phyloP scores from a whole-genome alignment of 1,140 invertebrate genomes.

The Drusus annulatus region DNA sequence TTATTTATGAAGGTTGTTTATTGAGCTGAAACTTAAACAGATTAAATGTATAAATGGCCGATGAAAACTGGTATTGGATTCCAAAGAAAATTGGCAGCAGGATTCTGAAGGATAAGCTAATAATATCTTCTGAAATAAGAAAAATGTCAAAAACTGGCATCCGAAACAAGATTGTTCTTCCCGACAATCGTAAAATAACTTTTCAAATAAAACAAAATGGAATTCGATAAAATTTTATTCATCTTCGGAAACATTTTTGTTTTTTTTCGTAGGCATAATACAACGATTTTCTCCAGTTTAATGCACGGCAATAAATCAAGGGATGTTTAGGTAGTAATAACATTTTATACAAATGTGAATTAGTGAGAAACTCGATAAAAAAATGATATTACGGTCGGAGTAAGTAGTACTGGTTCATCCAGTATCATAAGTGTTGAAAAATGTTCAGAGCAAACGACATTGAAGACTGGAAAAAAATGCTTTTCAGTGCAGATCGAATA shows the following conservation, averaged over 20 bases:
- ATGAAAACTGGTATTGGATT: not conserved
- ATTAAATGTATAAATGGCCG: not conserved
- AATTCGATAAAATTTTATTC: constrained; percentile 38
- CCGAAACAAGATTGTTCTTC: not conserved
- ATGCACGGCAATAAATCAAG: constrained; percentile 16
- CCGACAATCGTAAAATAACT: constrained; percentile 24
- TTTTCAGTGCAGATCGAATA: too few relatives aligned
- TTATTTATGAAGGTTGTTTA: too few relatives aligned
- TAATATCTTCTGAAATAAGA: not conserved
- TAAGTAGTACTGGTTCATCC: not conserved
- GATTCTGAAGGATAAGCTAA: not conserved
- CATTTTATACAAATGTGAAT: constrained; percentile 13
- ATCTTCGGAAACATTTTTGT: constrained; percentile 23
- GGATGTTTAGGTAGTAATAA: constrained; percentile 16
- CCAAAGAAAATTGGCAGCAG: not conserved
- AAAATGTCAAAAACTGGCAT: constrained; percentile 24
- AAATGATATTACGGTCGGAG: not conserved
- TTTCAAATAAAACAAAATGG: constrained; percentile 33
- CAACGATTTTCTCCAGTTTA: constrained; percentile 21
- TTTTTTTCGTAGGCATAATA: constrained; percentile 19
- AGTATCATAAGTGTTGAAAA: not conserved
- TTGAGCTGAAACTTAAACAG: too few relatives aligned
- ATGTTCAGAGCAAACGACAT: too few relatives aligned
- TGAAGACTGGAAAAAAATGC: too few relatives aligned
- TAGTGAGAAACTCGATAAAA: not conserved